Evolutionary conservation across 2,113 vertebrate genomes (phyloP).

Genomic region (Protobothrops mucrosquamatus): DNA sequence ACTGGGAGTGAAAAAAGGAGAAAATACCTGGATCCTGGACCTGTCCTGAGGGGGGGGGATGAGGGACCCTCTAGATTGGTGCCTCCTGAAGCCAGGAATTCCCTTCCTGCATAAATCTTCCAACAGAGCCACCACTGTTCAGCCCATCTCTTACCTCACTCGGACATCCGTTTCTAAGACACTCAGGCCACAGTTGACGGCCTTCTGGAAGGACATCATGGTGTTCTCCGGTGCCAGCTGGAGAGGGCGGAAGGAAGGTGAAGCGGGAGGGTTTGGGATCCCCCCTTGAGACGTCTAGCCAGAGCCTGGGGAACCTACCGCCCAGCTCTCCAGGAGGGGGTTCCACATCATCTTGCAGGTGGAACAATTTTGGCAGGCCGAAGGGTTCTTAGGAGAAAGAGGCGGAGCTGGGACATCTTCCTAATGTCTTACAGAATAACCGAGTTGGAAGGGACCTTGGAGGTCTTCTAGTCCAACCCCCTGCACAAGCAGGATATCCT

Average conservation of each 20-base stretch:
- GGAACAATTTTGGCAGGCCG: not conserved
- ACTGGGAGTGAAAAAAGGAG: constrained; percentile 51
- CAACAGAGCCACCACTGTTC: not conserved
- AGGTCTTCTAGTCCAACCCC: not conserved
- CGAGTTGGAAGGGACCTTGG: not conserved
- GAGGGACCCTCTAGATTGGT: not conserved
- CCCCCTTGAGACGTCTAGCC: too few relatives aligned
- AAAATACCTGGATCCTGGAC: not conserved
- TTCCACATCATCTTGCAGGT: not conserved
- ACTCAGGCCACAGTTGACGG: constrained; percentile 72
- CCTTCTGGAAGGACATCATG: constrained; percentile 86
- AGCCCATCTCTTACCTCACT: constrained; percentile 76
- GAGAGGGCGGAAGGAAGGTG: constrained; percentile 18
- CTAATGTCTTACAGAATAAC: not conserved
- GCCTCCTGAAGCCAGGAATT: not conserved
- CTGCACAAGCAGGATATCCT: not conserved
- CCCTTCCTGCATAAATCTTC: not conserved
- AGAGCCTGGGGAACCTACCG: too few relatives aligned
- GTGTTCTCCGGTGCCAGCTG: constrained; percentile 96
- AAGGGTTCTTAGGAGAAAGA: not conserved
- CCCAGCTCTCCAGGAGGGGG: too few relatives aligned
- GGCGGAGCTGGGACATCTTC: not conserved
- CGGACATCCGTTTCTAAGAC: constrained; percentile 90
- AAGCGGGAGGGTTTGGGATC: not conserved
- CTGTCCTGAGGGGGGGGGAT: not conserved